Percentiles rank a stretch among this genome's conserved stretches.
Conservation (phyloP, 2,113 vertebrate species). For the Saiga tatarica region DNA sequence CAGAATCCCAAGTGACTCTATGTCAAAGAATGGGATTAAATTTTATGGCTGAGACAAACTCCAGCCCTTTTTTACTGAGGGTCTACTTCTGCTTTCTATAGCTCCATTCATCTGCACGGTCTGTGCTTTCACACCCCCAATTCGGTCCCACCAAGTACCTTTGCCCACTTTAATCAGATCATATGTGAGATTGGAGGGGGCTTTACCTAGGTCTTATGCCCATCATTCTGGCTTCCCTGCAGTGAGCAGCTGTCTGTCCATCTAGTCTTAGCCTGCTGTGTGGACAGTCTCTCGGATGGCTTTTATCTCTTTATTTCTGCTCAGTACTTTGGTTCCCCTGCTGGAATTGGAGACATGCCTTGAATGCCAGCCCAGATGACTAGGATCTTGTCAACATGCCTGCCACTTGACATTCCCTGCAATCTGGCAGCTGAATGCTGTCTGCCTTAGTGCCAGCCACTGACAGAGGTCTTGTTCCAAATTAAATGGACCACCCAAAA, state of each 20-base stretch:
- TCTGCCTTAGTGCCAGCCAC: conserved; percentile 33
- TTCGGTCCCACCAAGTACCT: not conserved
- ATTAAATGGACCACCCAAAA: conserved; percentile 71
- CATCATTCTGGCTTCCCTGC: not conserved
- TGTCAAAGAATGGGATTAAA: not conserved
- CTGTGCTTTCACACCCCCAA: not conserved
- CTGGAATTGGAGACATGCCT: conserved; percentile 55
- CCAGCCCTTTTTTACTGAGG: not conserved
- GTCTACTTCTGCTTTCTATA: not conserved
- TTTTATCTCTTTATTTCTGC: conserved; percentile 35
- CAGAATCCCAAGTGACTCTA: not conserved
- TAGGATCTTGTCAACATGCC: conserved; percentile 58
- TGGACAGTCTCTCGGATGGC: not conserved
- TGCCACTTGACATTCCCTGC: conserved; percentile 55
- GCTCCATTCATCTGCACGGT: not conserved
- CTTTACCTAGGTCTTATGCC: not conserved
- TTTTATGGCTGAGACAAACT: conserved; percentile 22
- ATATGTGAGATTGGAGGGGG: not conserved
- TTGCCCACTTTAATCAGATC: not conserved
- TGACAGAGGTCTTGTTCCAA: conserved; percentile 56
- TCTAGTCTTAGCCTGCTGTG: not conserved
- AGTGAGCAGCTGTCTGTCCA: not conserved
- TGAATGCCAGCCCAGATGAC: conserved; percentile 57
- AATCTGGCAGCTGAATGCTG: conserved; percentile 49
- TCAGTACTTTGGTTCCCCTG: not conserved